Conservation (phyloP, 1,140 invertebrate species). For the Panagrolaimus sp. region DNA sequence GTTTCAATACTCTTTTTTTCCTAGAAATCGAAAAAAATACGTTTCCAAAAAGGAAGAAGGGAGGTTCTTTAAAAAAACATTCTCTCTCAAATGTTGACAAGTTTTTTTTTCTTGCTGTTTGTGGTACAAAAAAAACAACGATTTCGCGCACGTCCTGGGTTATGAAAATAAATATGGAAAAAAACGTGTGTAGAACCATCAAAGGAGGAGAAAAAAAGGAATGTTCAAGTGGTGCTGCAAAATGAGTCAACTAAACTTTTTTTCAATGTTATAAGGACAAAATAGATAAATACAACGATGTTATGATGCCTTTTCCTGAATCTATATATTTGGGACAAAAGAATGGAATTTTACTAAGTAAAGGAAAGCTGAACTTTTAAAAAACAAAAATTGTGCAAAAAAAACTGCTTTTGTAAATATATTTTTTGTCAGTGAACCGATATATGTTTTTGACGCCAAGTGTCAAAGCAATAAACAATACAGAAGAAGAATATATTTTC, state of each 20-base stretch:
- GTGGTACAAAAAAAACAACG: conserved; percentile 6
- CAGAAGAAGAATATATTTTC: too few species aligned
- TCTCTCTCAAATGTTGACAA: conserved; percentile 1
- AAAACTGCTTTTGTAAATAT: too few species aligned
- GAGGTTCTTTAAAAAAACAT: neutral
- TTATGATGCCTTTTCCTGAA: too few species aligned
- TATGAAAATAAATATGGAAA: neutral
- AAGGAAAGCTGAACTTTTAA: too few species aligned
- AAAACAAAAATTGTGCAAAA: too few species aligned
- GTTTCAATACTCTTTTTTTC: conserved; percentile 3
- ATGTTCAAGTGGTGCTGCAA: conserved; percentile 5
- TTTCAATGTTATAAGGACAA: too few species aligned
- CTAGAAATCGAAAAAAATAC: neutral
- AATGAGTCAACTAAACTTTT: neutral
- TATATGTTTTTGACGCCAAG: too few species aligned
- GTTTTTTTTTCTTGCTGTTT: conserved; percentile 3
- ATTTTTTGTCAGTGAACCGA: too few species aligned
- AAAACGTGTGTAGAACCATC: neutral
- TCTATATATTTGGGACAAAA: too few species aligned
- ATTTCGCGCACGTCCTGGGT: neutral
- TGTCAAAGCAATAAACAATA: too few species aligned
- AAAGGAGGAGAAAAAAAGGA: neutral
- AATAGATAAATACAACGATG: too few species aligned
- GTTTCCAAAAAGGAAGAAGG: neutral
- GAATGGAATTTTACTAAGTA: too few species aligned